Evolutionary conservation across 2,113 vertebrate species (phyloP).

Genomic region (Prionailurus bengalensis): DNA sequence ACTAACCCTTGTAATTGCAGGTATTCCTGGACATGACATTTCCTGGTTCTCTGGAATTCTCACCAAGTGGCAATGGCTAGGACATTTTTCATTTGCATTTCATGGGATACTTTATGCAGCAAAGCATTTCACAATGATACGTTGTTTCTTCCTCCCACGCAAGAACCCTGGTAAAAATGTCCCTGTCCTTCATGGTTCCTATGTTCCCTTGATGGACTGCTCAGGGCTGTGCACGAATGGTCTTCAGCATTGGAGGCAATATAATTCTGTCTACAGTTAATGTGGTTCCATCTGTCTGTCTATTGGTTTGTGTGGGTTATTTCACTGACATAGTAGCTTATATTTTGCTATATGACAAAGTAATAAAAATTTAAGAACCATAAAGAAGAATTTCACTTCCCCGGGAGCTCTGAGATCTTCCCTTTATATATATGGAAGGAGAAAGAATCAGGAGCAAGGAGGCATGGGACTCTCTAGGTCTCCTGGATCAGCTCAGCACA

Average conservation of each 20-base stretch:
- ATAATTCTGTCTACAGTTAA: not conserved
- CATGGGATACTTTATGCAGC: slow-evolving; percentile 1
- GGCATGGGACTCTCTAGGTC: not conserved
- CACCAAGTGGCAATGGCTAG: slow-evolving; percentile 17
- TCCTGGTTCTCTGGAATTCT: slow-evolving; percentile 52
- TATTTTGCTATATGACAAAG: not conserved
- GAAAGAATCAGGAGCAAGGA: not conserved
- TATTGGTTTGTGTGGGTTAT: not conserved
- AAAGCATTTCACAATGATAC: slow-evolving; percentile 9
- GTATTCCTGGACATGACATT: slow-evolving; percentile 55
- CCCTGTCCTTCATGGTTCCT: not conserved
- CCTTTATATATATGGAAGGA: not conserved
- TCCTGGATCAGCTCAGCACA: not conserved
- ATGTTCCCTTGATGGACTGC: not conserved
- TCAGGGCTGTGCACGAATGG: not conserved
- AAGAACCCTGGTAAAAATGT: not conserved
- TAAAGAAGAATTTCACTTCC: not conserved
- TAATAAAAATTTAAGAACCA: not conserved
- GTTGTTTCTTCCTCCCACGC: not conserved
- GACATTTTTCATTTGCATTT: slow-evolving; percentile 50
- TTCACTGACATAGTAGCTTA: slow-evolving; percentile 25
- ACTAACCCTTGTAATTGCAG: slow-evolving; percentile 62
- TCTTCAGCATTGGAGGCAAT: not conserved
- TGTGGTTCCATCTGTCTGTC: not conserved
- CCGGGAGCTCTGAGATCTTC: not conserved